Evolutionary conservation across 2,888 invertebrate genomes (phyloP).

Genomic region (Agonopterix arenella): DNA sequence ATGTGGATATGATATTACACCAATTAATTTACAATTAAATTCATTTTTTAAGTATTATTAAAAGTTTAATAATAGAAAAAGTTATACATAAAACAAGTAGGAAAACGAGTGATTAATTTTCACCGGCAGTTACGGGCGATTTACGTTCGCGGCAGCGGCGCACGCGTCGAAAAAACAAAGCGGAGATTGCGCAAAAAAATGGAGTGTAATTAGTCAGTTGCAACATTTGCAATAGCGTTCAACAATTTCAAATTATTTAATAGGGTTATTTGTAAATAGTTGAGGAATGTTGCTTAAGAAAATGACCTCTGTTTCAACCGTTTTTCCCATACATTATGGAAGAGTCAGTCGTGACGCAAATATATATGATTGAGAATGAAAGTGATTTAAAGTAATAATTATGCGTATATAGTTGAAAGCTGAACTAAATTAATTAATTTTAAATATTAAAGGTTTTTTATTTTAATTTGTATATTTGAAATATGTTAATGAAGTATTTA

Average conservation of each 20-base stretch:
- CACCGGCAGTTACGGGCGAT: constrained; percentile 34
- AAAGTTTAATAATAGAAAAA: no score
- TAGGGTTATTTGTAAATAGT: constrained; percentile 25
- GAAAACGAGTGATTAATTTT: constrained; percentile 42
- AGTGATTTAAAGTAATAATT: neutral
- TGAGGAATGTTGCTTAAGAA: neutral
- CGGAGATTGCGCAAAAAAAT: constrained; percentile 38
- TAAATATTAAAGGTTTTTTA: no score
- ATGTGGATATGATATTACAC: no score
- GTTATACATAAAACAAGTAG: constrained; percentile 20
- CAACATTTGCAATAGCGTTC: constrained; percentile 23
- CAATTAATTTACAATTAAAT: no score
- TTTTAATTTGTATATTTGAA: no score
- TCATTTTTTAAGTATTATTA: no score
- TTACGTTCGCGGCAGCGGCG: constrained; percentile 25
- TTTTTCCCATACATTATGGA: constrained; percentile 2
- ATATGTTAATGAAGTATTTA: no score
- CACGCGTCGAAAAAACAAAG: constrained; percentile 24
- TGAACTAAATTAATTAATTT: neutral
- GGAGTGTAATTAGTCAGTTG: constrained; percentile 25
- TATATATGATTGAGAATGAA: neutral
- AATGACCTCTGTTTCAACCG: neutral
- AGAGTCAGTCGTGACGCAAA: neutral
- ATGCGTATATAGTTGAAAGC: neutral
- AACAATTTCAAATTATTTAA: constrained; percentile 21